Base-by-base conservation (phyloP, 2,797 vertebrate species). In the Salarias fasciatus region DNA sequence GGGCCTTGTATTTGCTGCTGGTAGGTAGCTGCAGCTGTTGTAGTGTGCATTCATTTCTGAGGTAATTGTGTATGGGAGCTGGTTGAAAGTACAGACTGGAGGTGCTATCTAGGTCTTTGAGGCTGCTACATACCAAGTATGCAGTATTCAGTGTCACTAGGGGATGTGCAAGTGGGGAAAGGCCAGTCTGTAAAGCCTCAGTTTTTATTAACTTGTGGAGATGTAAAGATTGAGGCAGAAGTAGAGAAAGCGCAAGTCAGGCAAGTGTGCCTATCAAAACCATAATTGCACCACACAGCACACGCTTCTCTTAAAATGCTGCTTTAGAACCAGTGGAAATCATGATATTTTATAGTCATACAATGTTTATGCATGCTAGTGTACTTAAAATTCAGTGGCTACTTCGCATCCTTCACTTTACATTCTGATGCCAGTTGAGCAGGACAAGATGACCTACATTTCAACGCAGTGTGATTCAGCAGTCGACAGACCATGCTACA, bases 201-300 rank as follows among this genome's bases (percentile, higher is more conserved):
- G 67, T 69, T 82, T 24, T 72, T 78, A 86, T 86, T 79, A 73
- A 65, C 62, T 36, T 48, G 12, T 42, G 66, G 78, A 68, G 74
- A 68, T 69, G 59, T 24, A 48, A 49, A 51, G 51, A 80, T 49
- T 1, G 53, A 72, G 58, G n/a, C 47, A 60, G 55, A 49, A 44
- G 53, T 41, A 31, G 38, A 52, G 56, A 40, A 49, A 50, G 56
- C 63, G 30, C 3, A 51, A 51, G 59, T 13, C 42, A 60, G 47
- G 53, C 40, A 58, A 49, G 59, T 41, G 55, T 38, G 45, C 76
- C 75, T 81, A 86, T 72, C 84, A 83, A 88, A 85, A 82, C 76
- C 69, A 48, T 57, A 57, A 74, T 80, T 72, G 67, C 76, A 73
- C 73, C 72, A 57, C 75, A 73, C 67, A 29, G 82, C 76, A 77